Conservation (phyloP, 2,113 vertebrate species). For the Planiliza haematocheilus region DNA sequence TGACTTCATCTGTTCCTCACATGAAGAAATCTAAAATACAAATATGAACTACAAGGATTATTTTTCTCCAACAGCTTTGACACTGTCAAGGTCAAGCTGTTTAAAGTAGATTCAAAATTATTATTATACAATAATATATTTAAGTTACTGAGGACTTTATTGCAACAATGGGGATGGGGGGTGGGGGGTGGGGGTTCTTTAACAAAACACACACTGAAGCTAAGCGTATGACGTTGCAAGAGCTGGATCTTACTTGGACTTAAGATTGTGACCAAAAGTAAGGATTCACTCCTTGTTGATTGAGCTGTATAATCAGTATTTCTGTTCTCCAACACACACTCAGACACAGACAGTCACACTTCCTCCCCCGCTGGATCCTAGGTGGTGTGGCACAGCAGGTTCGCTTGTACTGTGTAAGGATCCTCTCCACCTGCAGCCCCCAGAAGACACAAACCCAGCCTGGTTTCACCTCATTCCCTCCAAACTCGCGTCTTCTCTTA, state of each 20-base stretch:
- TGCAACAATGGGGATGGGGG: too few relatives aligned
- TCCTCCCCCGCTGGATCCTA: slow-evolving; percentile 50
- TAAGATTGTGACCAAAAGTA: slow-evolving; percentile 10
- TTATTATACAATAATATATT: too few relatives aligned
- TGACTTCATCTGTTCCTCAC: slow-evolving; percentile 37
- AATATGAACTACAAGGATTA: slow-evolving; percentile 1
- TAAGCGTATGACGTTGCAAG: slow-evolving; percentile 1
- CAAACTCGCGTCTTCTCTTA: slow-evolving; percentile 31
- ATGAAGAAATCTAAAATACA: slow-evolving; percentile 28
- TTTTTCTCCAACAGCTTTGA: background rate
- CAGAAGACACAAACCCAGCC: slow-evolving; percentile 49
- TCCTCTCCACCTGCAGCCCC: slow-evolving; percentile 70
- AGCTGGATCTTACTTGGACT: background rate
- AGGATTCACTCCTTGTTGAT: slow-evolving; percentile 33
- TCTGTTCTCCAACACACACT: slow-evolving; percentile 10
- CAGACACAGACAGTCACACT: slow-evolving; percentile 29
- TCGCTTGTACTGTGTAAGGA: slow-evolving; percentile 52
- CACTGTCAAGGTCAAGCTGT: background rate
- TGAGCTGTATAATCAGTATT: slow-evolving; percentile 47
- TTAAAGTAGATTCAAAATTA: background rate
- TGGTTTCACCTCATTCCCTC: slow-evolving; percentile 46
- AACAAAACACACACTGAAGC: background rate
- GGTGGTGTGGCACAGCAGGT: slow-evolving; percentile 71
- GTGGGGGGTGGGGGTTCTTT: too few relatives aligned
- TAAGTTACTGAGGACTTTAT: too few relatives aligned